phyloP scores from a whole-genome alignment of 1,140 invertebrate species.

The Pachypeltis micranthus region DNA sequence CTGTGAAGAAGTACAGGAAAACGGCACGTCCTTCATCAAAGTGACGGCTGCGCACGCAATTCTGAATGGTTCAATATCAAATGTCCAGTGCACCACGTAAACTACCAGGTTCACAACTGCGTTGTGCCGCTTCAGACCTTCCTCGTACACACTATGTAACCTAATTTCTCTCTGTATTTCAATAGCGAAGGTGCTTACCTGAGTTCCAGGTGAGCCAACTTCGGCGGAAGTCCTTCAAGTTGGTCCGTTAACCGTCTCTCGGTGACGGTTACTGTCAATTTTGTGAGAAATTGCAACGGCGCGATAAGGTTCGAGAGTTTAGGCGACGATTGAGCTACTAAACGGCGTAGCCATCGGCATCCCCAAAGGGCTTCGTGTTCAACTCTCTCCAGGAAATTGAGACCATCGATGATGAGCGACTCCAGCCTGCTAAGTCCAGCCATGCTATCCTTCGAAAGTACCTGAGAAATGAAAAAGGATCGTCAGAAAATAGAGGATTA shows the following conservation, averaged over 20 bases:
- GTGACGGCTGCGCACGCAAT: too few species aligned
- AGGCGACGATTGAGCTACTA: conserved; percentile 27
- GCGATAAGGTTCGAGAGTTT: conserved; percentile 44
- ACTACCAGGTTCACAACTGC: too few species aligned
- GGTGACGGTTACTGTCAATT: conserved; percentile 53
- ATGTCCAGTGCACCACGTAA: too few species aligned
- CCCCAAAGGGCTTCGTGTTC: conserved; percentile 24
- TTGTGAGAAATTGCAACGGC: conserved; percentile 43
- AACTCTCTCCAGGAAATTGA: conserved; percentile 29
- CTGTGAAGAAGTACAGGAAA: too few species aligned
- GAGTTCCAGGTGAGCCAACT: conserved; percentile 67
- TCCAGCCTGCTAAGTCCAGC: conserved; percentile 29
- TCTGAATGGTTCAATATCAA: too few species aligned
- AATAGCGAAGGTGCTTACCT: too few species aligned
- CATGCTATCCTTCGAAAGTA: conserved; percentile 33
- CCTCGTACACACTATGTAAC: too few species aligned
- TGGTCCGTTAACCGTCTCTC: conserved; percentile 35
- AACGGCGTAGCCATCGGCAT: conserved; percentile 28
- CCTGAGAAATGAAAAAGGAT: conserved; percentile 34
- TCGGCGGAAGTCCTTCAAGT: conserved; percentile 40
- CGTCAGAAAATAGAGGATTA: too few species aligned
- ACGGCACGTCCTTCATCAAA: too few species aligned
- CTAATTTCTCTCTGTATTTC: too few species aligned
- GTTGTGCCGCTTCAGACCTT: too few species aligned
- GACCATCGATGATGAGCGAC: conserved; percentile 28